A percentile compares a stretch with the other conserved stretches of the same genome.
These are phyloP conservation scores for Lepeophtheirus nordmannii DNA, from an alignment of 2,888 invertebrate genomes.

Conservation along the genomic window DNA sequence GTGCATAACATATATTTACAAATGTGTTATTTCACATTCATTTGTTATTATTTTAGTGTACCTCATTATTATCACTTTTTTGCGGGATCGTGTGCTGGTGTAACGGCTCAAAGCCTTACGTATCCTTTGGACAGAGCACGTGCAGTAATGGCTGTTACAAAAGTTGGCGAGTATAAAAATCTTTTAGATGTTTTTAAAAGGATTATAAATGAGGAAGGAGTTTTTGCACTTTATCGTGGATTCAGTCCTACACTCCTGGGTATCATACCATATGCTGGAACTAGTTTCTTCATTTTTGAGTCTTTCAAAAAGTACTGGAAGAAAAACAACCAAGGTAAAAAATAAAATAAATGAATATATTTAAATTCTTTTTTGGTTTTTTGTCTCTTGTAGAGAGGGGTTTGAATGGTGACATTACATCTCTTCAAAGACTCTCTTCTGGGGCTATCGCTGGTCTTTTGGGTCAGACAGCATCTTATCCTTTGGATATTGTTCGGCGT, in stretches of 20 bases:
- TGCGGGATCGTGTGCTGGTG: slow-evolving; percentile 86
- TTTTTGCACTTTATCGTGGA: slow-evolving; percentile 61
- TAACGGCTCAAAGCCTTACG: slow-evolving; percentile 80
- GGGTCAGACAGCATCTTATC: slow-evolving; percentile 90
- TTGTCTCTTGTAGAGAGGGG: too few relatives aligned
- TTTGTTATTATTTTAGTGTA: background rate
- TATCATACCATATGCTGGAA: slow-evolving; percentile 89
- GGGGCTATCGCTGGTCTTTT: slow-evolving; percentile 83
- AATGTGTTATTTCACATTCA: too few relatives aligned
- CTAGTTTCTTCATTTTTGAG: slow-evolving; percentile 93
- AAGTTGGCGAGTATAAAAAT: slow-evolving; percentile 30
- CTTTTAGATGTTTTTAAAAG: slow-evolving; percentile 37
- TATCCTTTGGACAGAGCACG: slow-evolving; percentile 93
- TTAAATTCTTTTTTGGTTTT: too few relatives aligned
- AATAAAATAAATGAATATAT: background rate
- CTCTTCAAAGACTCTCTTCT: slow-evolving; percentile 37
- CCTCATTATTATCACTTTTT: slow-evolving; percentile 44
- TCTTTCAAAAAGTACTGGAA: slow-evolving; percentile 63
- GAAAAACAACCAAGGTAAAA: slow-evolving; percentile 40
- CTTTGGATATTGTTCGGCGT: slow-evolving; percentile 75
- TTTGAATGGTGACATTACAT: too few relatives aligned
- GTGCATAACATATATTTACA: too few relatives aligned
- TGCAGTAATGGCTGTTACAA: slow-evolving; percentile 90
- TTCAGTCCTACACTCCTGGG: slow-evolving; percentile 79
- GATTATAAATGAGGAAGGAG: slow-evolving; percentile 61